phyloP scores from a whole-genome alignment of 2,797 vertebrate genomes.

The Eurystomus glaucurus region DNA sequence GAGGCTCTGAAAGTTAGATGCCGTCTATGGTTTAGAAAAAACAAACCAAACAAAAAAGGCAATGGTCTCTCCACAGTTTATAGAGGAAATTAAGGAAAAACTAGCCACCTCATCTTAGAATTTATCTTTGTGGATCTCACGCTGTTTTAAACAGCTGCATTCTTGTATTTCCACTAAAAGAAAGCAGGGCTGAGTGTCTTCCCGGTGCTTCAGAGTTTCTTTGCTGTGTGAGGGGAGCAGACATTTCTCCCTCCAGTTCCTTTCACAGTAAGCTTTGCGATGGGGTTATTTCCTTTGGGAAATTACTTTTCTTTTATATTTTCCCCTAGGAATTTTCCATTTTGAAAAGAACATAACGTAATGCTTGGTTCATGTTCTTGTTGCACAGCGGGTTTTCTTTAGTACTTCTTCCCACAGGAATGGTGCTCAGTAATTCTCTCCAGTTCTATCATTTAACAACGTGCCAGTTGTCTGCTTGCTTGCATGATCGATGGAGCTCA shows the following conservation, averaged over 20 bases:
- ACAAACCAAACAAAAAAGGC: background rate
- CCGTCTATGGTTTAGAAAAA: background rate
- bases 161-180: background rate
- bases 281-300: background rate
- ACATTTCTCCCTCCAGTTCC: background rate
- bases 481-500: background rate
- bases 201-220: background rate
- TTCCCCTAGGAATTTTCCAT: constrained; percentile 4
- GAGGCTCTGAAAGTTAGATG: background rate
- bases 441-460: background rate
- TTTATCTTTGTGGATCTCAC: background rate
- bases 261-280: background rate
- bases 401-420: background rate
- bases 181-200: background rate
- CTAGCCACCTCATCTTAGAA: background rate
- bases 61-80: background rate
- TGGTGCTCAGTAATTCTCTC: constrained; percentile 3
- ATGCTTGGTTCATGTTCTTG: background rate
- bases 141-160: background rate
- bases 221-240: background rate
- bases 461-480: background rate
- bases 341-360: background rate
- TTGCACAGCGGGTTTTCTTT: background rate
- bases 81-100: background rate
- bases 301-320: background rate